Evolutionary conservation across 2,797 vertebrate species (phyloP), one percentile per base, ranked within the genome.

Genomic region (Petrocephalus sullivani): DNA sequence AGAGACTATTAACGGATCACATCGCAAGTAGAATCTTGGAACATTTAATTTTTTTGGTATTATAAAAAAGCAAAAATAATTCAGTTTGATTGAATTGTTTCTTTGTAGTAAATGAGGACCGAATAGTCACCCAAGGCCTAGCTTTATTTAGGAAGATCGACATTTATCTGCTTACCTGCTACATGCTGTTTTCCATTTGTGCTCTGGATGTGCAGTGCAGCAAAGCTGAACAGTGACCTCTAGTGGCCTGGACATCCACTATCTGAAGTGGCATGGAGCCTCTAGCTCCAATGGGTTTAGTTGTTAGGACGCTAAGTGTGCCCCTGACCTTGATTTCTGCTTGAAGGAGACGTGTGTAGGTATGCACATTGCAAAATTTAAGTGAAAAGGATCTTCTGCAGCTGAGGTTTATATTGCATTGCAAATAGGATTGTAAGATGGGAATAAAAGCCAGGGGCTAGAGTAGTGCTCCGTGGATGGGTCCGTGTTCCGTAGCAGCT

Each of bases 401-500:
- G 28, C 64, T 75, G 4, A 5, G 67, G 33, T 33, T 41, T 37
- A 16, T 19, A 19, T 4, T 53, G 16, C 6, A 19, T 49, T 3
- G 56, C 6, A 51, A 51, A 82, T n/a, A n/a, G 46, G 67, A 53
- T 81, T 37, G 87, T 78, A 57, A 87, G 54, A 57, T 37, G n/a
- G 94, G 93, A 92, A 94, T 94, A 92, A 93, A 93, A 92, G 92
- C 93, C 93, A 85, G 21, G 60, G 3, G 60, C 60, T 23, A 21
- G n/a, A 61, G 60, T n/a, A 23, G 58, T 61, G 60, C 60, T 9
- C 60, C 60, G 3, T 23, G 9, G 60, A 61, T 61, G 60, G 60
- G 9, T 23, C 60, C 21, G 21, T 61, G 60, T 61, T 61, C 21
- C 60, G 23, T 61, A 9, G 23, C 60, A 61, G 60, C 60, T 10